A percentile compares a stretch with the other conserved stretches of the same genome.
phyloP scores from a whole-genome alignment of 2,888 invertebrate genomes.

The Imbricaverruca yamaguchii region DNA sequence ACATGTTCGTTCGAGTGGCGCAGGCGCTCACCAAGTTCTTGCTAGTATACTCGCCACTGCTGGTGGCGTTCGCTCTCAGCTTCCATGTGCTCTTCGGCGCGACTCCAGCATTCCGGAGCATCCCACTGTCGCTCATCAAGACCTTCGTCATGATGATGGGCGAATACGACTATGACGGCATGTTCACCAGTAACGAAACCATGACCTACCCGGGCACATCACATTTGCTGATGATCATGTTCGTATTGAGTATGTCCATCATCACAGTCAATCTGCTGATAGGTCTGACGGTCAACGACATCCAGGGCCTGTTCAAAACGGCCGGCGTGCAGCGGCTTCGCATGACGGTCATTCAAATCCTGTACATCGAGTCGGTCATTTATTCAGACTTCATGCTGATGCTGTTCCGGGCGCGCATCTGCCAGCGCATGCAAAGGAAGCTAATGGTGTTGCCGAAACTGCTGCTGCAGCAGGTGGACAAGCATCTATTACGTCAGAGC shows the following conservation, averaged over 20 bases:
- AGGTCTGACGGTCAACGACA: constrained; percentile 54
- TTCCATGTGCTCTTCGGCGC: constrained; percentile 52
- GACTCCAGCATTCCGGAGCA: constrained; percentile 48
- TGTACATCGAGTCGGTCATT: constrained; percentile 19
- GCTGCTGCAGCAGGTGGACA: neutral
- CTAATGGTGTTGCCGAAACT: neutral
- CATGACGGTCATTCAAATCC: constrained; percentile 34
- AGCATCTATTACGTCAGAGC: neutral
- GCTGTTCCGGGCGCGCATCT: neutral
- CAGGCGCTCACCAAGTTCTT: constrained; percentile 50
- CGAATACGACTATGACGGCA: constrained; percentile 50
- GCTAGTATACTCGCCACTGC: constrained; percentile 44
- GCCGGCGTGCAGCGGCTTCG: constrained; percentile 50
- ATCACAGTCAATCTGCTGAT: constrained; percentile 54
- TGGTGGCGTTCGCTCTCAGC: constrained; percentile 51
- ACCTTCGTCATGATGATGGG: constrained; percentile 55
- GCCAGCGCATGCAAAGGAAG: neutral
- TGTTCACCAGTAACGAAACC: constrained; percentile 41
- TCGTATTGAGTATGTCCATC: constrained; percentile 50
- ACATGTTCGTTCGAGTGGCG: constrained; percentile 54
- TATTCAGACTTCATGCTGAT: neutral
- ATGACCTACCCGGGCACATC: constrained; percentile 35
- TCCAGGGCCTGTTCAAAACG: constrained; percentile 49
- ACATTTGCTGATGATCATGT: constrained; percentile 49
- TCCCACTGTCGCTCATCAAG: constrained; percentile 50